A percentile compares a stretch with the other conserved stretches of the same genome.
Evolutionary conservation across 2,888 invertebrate genomes (phyloP).

Genomic region (Hirtodrosophila confusa): DNA sequence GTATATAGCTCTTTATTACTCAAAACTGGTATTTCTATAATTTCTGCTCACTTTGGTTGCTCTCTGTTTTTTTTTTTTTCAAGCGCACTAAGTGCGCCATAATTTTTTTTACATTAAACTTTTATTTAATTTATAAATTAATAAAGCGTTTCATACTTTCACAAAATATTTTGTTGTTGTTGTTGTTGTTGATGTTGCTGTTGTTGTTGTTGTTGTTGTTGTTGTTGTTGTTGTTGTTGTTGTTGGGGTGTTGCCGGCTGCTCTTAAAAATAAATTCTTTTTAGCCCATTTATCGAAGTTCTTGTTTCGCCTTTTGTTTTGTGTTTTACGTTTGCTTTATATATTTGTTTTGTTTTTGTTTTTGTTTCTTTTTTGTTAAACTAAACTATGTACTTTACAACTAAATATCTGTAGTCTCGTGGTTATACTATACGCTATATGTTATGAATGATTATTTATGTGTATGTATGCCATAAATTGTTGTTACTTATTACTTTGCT

Average conservation of each 20-base stretch:
- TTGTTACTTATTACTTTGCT: constrained; percentile 30
- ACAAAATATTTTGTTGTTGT: constrained; percentile 46
- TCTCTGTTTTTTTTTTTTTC: constrained; percentile 54
- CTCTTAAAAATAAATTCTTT: constrained; percentile 51
- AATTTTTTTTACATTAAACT: constrained; percentile 36
- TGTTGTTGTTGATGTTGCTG: constrained; percentile 14
- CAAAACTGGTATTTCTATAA: constrained; percentile 23
- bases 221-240: not conserved
- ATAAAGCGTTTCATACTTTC: constrained; percentile 74
- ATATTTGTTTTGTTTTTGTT: constrained; percentile 16
- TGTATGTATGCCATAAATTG: constrained; percentile 54
- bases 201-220: constrained; percentile 18
- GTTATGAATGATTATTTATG: constrained; percentile 68
- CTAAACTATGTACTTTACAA: constrained; percentile 74
- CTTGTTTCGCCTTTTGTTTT: constrained; percentile 15
- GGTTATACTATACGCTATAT: constrained; percentile 79
- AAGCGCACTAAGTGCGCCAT: constrained; percentile 72
- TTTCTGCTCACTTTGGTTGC: constrained; percentile 22
- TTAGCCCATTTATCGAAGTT: constrained; percentile 36
- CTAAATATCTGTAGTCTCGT: constrained; percentile 81
- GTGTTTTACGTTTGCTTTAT: constrained; percentile 24
- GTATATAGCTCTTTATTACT: constrained; percentile 19
- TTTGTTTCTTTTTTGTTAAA: constrained; percentile 50
- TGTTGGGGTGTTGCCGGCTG: constrained; percentile 11
- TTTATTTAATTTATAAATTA: constrained; percentile 73